Base-by-base conservation (phyloP, 92 coral and sea anemone genomes). In the Zoanthus gigantus region DNA sequence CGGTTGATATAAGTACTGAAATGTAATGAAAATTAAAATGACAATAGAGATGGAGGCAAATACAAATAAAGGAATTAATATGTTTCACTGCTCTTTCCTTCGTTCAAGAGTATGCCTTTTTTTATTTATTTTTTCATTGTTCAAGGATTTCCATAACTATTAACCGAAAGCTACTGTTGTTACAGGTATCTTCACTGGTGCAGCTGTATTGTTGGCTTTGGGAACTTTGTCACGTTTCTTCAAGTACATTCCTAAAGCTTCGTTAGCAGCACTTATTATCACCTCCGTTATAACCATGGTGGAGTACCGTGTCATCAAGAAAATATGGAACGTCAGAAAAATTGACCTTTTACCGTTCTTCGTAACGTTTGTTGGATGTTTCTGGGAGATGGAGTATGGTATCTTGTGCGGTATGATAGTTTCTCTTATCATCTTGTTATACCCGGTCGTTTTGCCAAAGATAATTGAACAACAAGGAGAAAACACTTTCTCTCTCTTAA, bases 241-340 rank as follows among this genome's bases (percentile, higher is more conserved):
- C 17, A 17, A 12, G 66, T 77, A 77, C 68, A 77, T 77, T 45
- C 82, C 82, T 52, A 77, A 77, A 32, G 82, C 82, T 28, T 61
- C 82, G 7, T 17, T 77, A 14, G 82, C 82, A 30, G 82, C 82
- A 30, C 66, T 77, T 54, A 65, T 77, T 45, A 52, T 77, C 11
- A 45, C 57, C 57, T 61, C 82, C 32, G 82, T 77, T 11, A 52
- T 65, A 23, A 57, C 82, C 31, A 47, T 77, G 46, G 31, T 77
- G 46, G 82, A 77, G 45, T 77, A 5, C 14, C 82, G 23, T 30
- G 52, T 65, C 32, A 45, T 52, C 7, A 77, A 77, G 48, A 61
- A 14, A 16, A 77, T 77, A 61, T 77, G 82, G 82, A 77, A 45
- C 52, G 16, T 77, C 82, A 77, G 57, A 61, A 77, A 77, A 53